Base-by-base conservation (phyloP, 2,888 invertebrate genomes). In the Aphidoletes aphidimyza region DNA sequence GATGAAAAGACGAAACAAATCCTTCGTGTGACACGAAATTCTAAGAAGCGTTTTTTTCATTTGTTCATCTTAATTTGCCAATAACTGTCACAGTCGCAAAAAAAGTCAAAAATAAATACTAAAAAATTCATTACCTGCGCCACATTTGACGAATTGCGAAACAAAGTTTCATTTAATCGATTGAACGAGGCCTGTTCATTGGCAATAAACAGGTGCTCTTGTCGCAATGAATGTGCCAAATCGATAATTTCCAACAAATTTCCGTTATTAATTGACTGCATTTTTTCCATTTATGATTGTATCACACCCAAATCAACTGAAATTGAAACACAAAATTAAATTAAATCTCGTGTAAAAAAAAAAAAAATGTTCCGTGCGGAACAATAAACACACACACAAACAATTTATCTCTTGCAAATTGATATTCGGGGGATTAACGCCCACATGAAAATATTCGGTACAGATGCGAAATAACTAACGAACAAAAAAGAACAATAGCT, bases 131-230 rank as follows among this genome's bases (percentile, higher is more conserved):
- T 54, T 85, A 89, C 89, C 88, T 89, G 88, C 86, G 92, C 90
- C 86, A 93, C 89, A 87, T 92, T 91, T 86, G 91, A 88, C 19
- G 92, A 91, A 87, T 91, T 91, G 86, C 90, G 90, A 86, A 91
- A 91, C 87, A 95, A 93, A 88, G 94, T 93, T 88, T 94, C 93
- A 89, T 95, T 96, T 45, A 96, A 91, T 87, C 92, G 92, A 87
- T 94, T 94, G 88, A 96, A 93, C 89, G 95, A 93, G 88, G 94
- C 93, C 89, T 95, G 94, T 89, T 98, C 98, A 2, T 95, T 94
- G 87, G 93, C 93, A 85, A 97, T 95, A 89, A 97, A 97, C 85
- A 98, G 92, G 87, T 95, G 94, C 90, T 98, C 98, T 89, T 90
- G 90, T 1, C 90, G 89, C 85, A 90, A 86, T 0, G 89, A 89